Percentiles rank a stretch among this genome's conserved stretches.
Conservation (phyloP, 2,797 vertebrate species). For the Lophotriccus pileatus region DNA sequence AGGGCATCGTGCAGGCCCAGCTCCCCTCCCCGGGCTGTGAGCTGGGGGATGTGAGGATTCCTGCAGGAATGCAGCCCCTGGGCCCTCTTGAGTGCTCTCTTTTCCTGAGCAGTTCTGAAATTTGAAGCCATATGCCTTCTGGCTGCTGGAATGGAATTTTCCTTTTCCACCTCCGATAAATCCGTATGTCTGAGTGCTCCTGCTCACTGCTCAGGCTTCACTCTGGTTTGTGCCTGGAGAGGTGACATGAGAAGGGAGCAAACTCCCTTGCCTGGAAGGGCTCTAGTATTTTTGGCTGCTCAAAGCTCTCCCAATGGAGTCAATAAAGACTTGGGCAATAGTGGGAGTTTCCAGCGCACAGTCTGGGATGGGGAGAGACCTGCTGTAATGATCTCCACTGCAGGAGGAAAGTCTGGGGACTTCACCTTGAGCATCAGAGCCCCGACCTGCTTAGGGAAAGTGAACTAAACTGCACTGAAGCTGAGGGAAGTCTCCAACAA, state of each 20-base stretch:
- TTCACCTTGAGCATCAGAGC: not conserved
- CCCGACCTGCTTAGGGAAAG: not conserved
- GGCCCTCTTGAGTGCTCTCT: not conserved
- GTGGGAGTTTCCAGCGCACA: not conserved
- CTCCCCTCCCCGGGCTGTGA: not conserved
- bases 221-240: not conserved
- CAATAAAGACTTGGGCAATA: not conserved
- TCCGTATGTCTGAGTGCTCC: not conserved
- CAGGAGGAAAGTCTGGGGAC: not conserved
- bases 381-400: not conserved
- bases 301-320: not conserved
- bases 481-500: not conserved
- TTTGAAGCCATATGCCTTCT: not conserved
- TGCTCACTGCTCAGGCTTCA: not conserved
- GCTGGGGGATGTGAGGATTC: not conserved
- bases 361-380: not conserved
- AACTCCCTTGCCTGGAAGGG: not conserved
- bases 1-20: fast-evolving
- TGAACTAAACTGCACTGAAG: not conserved
- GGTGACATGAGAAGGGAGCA: not conserved
- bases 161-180: not conserved
- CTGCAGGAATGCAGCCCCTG: not conserved
- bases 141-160: constrained; percentile 19
- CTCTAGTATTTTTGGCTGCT: not conserved
- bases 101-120: constrained; percentile 12